Percentiles rank a stretch among this genome's conserved stretches.
Conservation (phyloP, 1,140 invertebrate species). For the Drosophila seguyi region DNA sequence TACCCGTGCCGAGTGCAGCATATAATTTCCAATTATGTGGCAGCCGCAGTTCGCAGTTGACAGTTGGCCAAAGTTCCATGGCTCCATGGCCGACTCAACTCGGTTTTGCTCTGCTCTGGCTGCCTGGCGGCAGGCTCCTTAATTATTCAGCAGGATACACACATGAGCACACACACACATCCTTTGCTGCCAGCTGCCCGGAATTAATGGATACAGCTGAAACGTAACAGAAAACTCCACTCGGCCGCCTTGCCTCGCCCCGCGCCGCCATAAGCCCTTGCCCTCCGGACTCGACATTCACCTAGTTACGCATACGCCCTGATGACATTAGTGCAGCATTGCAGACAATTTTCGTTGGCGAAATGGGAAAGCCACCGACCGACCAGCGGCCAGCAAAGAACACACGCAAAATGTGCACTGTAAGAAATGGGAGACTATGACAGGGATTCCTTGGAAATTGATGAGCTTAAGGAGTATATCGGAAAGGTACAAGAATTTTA, state of each 20-base stretch:
- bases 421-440: not conserved
- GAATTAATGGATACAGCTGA: constrained; percentile 69
- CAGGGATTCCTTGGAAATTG: not conserved
- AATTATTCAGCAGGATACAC: constrained; percentile 72
- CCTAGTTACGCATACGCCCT: constrained; percentile 77
- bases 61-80: constrained; percentile 18
- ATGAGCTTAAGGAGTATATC: not conserved
- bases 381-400: constrained; percentile 26
- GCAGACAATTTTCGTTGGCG: constrained; percentile 70
- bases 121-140: constrained; percentile 37
- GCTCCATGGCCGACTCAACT: constrained; percentile 4
- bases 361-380: constrained; percentile 64
- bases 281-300: constrained; percentile 46
- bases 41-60: constrained; percentile 48
- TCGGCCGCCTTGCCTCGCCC: constrained; percentile 14
- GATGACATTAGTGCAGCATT: constrained; percentile 80
- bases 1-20: constrained; percentile 38
- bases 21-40: constrained; percentile 67
- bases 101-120: constrained; percentile 1
- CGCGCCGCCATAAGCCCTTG: not conserved
- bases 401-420: constrained; percentile 14
- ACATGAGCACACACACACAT: constrained; percentile 55
- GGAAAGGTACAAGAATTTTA: too few species aligned
- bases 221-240: constrained; percentile 65
- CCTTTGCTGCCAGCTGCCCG: constrained; percentile 57